Base-by-base conservation (phyloP, 2,888 invertebrate genomes). In the Cryptus viduatorius region DNA sequence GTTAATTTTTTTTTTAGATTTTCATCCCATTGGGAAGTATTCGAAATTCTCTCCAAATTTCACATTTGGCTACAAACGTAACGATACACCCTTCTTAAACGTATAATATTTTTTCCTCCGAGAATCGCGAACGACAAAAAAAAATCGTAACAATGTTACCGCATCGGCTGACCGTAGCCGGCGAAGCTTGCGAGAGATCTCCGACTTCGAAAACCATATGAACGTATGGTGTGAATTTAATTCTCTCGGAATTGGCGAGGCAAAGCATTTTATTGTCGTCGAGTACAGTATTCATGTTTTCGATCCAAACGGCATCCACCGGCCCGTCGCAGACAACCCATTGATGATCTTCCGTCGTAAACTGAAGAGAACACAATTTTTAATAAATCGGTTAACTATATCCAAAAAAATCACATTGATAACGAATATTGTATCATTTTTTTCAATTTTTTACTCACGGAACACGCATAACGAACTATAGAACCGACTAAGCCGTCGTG, bases 261-360 rank as follows among this genome's bases (percentile, higher is more conserved):
- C 98, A 98, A 50, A 98, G 93, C 98, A 98, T 98, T 94, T 98
- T 98, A 93, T 98, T 98, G 91, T 98, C 98, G 91, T 98, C 98
- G 5, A 98, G 94, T 0, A 98, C 98, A 0, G 98, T 98, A 93
- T 98, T 98, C 96, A 98, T 96, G 92, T 98, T 98, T 94, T 98
- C 98, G 86, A 98, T 98, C 98, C 98, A 98, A 24, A 98, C 96
- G 0, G 98, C 98, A 93, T 98, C 98, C 0, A 98, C 98, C 0
- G 97, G 98, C 0, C 98, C 98, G 92, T 98, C 98, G 93, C 98
- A 98, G 59, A 98, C 96, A 75, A 98, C 95, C 98, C 98, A 98
- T 91, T 98, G 98, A 92, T 98, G 98, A 89, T 98, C 96, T 79
- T 96, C 95, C 4, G 94, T 95, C 80, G 92, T 92, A 81, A 91